A percentile compares a stretch with the other conserved stretches of the same genome.
Evolutionary conservation across 92 coral and sea anemone genomes (phyloP).

Genomic region (Actinostola sp.): DNA sequence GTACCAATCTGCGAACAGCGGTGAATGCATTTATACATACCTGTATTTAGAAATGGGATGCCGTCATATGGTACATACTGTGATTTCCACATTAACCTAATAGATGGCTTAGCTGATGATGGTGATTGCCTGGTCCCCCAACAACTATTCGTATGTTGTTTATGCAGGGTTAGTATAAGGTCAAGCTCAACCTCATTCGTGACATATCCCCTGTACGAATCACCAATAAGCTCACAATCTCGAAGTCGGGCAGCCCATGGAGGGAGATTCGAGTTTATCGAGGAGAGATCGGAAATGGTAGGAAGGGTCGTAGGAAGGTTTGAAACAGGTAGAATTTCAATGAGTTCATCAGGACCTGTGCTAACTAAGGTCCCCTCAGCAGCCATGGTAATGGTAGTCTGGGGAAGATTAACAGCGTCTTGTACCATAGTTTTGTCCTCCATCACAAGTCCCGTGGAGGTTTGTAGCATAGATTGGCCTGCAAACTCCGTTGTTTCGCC

Average conservation of each 20-base stretch:
- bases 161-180: constrained; percentile 83
- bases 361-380: constrained; percentile 30
- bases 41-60: constrained; percentile 96
- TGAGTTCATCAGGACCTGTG: constrained; percentile 5
- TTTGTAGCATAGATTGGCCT: constrained; percentile 45
- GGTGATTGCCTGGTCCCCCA: constrained; percentile 99
- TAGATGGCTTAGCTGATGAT: constrained; percentile 97
- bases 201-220: constrained; percentile 95
- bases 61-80: constrained; percentile 99
- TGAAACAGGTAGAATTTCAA: constrained; percentile 26
- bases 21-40: no score
- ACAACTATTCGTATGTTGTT: constrained; percentile 91
- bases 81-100: constrained; percentile 96
- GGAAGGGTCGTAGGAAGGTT: neutral
- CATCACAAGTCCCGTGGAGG: constrained; percentile 6
- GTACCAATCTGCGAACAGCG: no score
- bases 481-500: constrained; percentile 27
- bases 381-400: constrained; percentile 27
- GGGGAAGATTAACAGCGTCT: constrained; percentile 41
- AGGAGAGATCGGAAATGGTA: constrained; percentile 11
- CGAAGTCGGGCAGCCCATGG: constrained; percentile 95
- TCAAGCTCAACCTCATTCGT: constrained; percentile 92
- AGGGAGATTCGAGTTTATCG: constrained; percentile 70
- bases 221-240: constrained; percentile 96
- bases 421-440: constrained; percentile 45